Conservation (phyloP, 2,113 vertebrate genomes). For the Zapornia atra region DNA sequence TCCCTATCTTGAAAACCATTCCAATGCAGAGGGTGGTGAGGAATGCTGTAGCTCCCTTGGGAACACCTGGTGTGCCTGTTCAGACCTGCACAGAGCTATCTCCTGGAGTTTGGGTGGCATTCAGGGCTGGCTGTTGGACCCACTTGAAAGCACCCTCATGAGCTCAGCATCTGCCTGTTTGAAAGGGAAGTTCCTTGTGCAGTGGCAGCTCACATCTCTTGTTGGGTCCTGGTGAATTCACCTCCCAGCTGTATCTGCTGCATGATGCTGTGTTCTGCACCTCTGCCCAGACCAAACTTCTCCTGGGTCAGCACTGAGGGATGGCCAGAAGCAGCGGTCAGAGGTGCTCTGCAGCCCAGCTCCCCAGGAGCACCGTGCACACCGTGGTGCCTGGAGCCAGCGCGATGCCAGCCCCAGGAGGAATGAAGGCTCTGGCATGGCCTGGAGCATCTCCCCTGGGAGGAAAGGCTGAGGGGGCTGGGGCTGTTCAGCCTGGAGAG, state of each 20-base stretch:
- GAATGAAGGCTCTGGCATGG: neutral
- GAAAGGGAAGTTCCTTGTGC: neutral
- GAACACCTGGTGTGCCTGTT: neutral
- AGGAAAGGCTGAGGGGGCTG: no score
- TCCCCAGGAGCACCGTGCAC: neutral
- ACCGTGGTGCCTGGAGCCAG: accelerated
- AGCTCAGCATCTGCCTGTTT: neutral
- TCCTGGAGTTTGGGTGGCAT: conserved; percentile 23
- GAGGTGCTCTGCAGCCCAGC: neutral
- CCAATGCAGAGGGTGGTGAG: neutral
- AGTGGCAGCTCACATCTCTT: neutral
- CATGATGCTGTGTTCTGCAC: accelerated
- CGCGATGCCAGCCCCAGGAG: neutral
- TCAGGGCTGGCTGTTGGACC: neutral
- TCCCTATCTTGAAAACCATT: neutral
- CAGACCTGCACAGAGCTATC: neutral
- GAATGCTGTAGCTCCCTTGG: conserved; percentile 24
- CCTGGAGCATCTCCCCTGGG: neutral
- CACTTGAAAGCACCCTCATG: neutral
- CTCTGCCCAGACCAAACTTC: neutral
- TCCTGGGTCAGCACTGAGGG: neutral
- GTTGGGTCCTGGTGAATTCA: neutral
- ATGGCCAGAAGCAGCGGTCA: neutral
- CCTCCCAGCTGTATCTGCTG: neutral
- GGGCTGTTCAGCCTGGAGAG: no score